Conservation (phyloP, 2,888 invertebrate species). For the Lepidochitona cinerea region DNA sequence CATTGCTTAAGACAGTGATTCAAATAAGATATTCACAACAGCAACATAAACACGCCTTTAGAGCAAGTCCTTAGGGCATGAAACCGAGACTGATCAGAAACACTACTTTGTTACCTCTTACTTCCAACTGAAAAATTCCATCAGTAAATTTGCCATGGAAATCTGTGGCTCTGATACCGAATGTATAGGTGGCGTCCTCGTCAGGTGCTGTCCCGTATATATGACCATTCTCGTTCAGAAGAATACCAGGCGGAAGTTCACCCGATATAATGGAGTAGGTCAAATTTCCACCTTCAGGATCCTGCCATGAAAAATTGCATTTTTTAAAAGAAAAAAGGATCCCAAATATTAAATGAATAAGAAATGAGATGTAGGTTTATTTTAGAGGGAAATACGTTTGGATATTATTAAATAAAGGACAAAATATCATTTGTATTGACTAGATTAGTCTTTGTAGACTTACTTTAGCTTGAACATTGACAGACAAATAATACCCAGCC, state of each 20-base stretch:
- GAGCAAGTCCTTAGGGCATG: too few relatives aligned
- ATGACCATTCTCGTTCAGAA: conserved; percentile 32
- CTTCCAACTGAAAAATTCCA: conserved; percentile 37
- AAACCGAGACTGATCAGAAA: too few relatives aligned
- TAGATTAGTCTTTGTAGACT: too few relatives aligned
- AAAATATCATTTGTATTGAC: too few relatives aligned
- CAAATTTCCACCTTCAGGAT: conserved; percentile 40
- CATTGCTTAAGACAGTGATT: too few relatives aligned
- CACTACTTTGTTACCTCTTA: conserved; percentile 41
- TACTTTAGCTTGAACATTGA: conserved; percentile 31
- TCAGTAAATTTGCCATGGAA: conserved; percentile 43
- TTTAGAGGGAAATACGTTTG: too few relatives aligned
- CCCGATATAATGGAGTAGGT: conserved; percentile 39
- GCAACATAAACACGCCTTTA: too few relatives aligned
- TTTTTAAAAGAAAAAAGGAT: too few relatives aligned
- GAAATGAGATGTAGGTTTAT: too few relatives aligned
- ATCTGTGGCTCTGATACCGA: conserved; percentile 43
- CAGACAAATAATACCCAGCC: conserved; percentile 26
- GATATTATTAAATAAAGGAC: too few relatives aligned
- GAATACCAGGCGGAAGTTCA: conserved; percentile 40
- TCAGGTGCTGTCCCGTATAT: conserved; percentile 41
- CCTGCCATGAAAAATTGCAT: conserved; percentile 29
- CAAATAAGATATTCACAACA: too few relatives aligned
- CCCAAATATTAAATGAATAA: too few relatives aligned
- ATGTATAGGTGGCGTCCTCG: conserved; percentile 40